Evolutionary conservation across 2,797 vertebrate species (phyloP), one percentile per base, ranked within the genome.

Genomic region (Oreonectes daqikongensis): DNA sequence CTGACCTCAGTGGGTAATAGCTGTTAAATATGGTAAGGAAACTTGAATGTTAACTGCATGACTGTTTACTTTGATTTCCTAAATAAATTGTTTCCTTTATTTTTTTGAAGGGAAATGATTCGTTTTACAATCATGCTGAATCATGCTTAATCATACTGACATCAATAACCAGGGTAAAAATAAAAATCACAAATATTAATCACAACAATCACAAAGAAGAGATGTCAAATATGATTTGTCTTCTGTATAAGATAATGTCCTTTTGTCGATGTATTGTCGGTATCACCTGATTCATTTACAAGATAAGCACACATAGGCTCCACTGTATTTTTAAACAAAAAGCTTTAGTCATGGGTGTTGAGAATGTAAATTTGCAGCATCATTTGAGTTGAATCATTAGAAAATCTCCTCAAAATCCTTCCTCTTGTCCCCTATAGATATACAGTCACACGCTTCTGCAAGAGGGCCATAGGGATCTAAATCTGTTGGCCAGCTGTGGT

Each of bases 31-130:
- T 26, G 8, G 20, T 40, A 50, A 35, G 50, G 9, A 0, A 8
- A 35, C 32, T 35, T n/a, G 10, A 35, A 35, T 35, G 32, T 35
- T 35, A 35, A 77, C 60, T 28, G 70, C 75, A 30, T 40, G 28
- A 71, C 66, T 72, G 32, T 35, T 77, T 77, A n/a, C 30, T 42
- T 82, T 75, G 68, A 77, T 75, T 66, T 46, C 66, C 63, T 72
- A 28, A 46, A n/a, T 48, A 20, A 30, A 32, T 17, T 69, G 35
- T 68, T 46, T 20, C 65, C 44, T 26, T 15, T 44, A 1, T 40
- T 14, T 57, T n/a, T 65, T 35, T 60, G 18, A 72, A 59, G 24
- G 53, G 20, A 55, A 72, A 55, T 22, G 11, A 40, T 42, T 72
- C 57, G 2, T 9, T 44, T 5, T 20, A 15, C 28, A 26, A 61